Evolutionary conservation across 2,113 vertebrate genomes (phyloP).

Genomic region (Equus przewalskii): DNA sequence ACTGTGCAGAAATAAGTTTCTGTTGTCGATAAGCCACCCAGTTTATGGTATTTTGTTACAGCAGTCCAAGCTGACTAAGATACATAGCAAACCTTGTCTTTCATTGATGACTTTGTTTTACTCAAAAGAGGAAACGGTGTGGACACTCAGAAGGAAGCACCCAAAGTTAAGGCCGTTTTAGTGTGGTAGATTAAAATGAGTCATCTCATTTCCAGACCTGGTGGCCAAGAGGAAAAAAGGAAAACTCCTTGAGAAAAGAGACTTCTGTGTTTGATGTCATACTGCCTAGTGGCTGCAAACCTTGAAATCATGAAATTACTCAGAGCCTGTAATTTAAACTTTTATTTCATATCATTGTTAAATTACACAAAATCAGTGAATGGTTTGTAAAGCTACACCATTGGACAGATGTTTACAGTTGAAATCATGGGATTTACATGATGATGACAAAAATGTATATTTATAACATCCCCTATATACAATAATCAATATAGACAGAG

Average conservation of each 20-base stretch:
- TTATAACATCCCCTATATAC: slow-evolving; percentile 89
- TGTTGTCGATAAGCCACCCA: not conserved
- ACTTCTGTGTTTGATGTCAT: not conserved
- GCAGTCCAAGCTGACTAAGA: not conserved
- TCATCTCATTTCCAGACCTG: not conserved
- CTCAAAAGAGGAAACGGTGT: not conserved
- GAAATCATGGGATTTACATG: slow-evolving; percentile 84
- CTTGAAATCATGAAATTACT: slow-evolving; percentile 77
- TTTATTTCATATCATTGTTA: slow-evolving; percentile 90
- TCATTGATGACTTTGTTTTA: slow-evolving; percentile 33
- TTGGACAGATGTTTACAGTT: slow-evolving; percentile 86
- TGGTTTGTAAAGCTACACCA: slow-evolving; percentile 87
- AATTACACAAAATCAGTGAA: slow-evolving; percentile 90
- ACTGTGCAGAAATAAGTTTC: not conserved
- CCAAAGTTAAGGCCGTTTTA: not conserved
- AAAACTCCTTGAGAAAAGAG: not conserved
- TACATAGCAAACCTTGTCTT: slow-evolving; percentile 18
- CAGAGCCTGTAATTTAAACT: slow-evolving; percentile 87
- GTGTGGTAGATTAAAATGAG: not conserved
- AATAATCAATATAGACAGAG: slow-evolving; percentile 88
- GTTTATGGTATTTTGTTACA: not conserved
- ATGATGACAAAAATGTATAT: slow-evolving; percentile 87
- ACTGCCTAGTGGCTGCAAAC: not conserved
- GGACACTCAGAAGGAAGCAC: not conserved
- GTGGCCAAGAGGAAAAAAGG: not conserved